Conservation (phyloP, 1,140 invertebrate species). For the Sminthurinus signatus region DNA sequence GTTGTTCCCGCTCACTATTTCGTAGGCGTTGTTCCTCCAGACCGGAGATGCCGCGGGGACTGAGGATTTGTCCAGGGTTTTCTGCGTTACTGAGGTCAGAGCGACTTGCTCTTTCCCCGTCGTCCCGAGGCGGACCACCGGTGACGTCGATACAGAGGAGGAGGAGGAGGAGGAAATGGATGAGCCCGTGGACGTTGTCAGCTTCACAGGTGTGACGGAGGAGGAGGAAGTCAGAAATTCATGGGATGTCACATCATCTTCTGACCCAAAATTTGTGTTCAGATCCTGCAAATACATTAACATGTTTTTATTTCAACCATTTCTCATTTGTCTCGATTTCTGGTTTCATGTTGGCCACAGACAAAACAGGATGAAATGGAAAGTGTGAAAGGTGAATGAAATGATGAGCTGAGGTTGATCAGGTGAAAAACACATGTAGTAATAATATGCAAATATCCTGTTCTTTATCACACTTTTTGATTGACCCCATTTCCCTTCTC, state of each 20-base stretch:
- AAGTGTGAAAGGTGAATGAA: neutral
- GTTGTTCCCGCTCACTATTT: neutral
- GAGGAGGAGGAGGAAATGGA: slow-evolving; percentile 17
- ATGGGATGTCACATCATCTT: slow-evolving; percentile 29
- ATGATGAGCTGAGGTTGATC: neutral
- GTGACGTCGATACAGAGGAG: neutral
- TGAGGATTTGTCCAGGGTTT: neutral
- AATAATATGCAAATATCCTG: neutral
- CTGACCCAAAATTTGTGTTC: neutral
- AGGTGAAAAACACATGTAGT: too few species aligned
- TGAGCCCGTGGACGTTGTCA: neutral
- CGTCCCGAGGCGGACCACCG: neutral
- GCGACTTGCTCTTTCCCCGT: neutral
- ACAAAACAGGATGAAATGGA: neutral
- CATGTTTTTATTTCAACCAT: neutral
- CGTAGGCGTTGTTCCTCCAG: slow-evolving; percentile 4
- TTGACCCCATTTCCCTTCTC: neutral
- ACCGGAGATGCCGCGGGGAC: neutral
- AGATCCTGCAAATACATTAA: too few species aligned
- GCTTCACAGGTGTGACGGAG: slow-evolving; percentile 28
- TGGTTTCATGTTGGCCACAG: neutral
- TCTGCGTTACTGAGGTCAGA: too few species aligned
- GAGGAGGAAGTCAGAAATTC: slow-evolving; percentile 35
- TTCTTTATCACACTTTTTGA: neutral
- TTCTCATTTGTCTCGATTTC: neutral